These are phyloP conservation scores for Andrena hattorfiana DNA, from an alignment of 2,888 invertebrate species.

Conservation along the genomic window DNA sequence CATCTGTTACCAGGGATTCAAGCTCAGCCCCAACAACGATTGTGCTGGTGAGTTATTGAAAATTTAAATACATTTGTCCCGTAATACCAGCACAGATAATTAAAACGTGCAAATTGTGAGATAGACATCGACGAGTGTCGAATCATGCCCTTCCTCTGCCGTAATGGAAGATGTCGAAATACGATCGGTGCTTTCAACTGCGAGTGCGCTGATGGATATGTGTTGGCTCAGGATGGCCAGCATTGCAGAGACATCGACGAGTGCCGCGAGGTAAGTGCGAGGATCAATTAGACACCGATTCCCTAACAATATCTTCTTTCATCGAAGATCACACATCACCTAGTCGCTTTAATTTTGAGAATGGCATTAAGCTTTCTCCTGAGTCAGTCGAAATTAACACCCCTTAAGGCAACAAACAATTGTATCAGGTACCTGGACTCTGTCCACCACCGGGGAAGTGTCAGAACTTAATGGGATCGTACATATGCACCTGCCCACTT, in stretches of 20 bases:
- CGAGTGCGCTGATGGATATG: slow-evolving; percentile 93
- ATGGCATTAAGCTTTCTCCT: no score
- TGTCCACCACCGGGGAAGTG: slow-evolving; percentile 89
- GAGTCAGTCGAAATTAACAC: neutral
- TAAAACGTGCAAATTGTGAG: slow-evolving; percentile 22
- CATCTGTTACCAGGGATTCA: slow-evolving; percentile 91
- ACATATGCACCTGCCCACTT: slow-evolving; percentile 91
- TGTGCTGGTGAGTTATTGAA: slow-evolving; percentile 88
- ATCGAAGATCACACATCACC: no score
- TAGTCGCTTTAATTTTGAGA: no score
- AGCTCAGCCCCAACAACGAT: slow-evolving; percentile 91
- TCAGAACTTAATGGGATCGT: slow-evolving; percentile 90
- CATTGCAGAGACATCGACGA: slow-evolving; percentile 93
- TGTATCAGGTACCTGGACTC: slow-evolving; percentile 86
- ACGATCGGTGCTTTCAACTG: slow-evolving; percentile 92
- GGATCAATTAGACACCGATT: neutral
- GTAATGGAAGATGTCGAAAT: slow-evolving; percentile 94
- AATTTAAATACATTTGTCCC: neutral
- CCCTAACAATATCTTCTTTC: no score
- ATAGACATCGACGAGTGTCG: slow-evolving; percentile 93
- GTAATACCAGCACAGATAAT: no score
- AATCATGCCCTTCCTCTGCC: slow-evolving; percentile 93
- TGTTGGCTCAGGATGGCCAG: slow-evolving; percentile 90
- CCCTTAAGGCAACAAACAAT: slow-evolving; percentile 25
- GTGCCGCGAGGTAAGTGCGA: slow-evolving; percentile 88